Evolutionary conservation across 2,888 invertebrate species (phyloP), one percentile per base, ranked within the genome.

Genomic region (Notocelia uddmanniana): DNA sequence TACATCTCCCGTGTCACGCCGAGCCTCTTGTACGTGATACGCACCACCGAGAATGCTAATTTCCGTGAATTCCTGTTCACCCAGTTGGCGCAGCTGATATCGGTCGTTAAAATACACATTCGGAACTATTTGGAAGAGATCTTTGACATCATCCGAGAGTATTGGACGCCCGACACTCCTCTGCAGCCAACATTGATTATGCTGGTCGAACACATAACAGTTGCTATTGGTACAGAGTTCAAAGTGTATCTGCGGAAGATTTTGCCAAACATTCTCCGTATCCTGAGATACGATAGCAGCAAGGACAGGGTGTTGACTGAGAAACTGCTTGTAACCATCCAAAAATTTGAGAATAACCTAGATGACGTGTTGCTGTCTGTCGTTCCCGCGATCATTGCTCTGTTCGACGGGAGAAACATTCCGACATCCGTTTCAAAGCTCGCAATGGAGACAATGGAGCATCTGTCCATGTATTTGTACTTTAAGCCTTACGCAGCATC

Each of bases 51-150:
- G 77, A 91, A 90, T 68, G 83, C 80, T 60, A 97, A 96, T 83
- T 97, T 98, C 80, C 95, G 97, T 66, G 99, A 99, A 89, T 99
- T 98, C 86, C 94, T 99, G 18, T 97, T 99, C 79, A 98, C 98
- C 81, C 98, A 99, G 85, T 91, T 99, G 76, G 98, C 98, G 3
- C 96, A 97, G 76, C 94, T 99, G 37, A 98, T 99, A 79, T 97
- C 97, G 21, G 98, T 99, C 74, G 99, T 99, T 0, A 98, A 98
- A 88, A 98, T 98, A 83, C 99, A 99, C 87, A 98, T 99, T 74
- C 95, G 99, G 59, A 97, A 97, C 84, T 99, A 99, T 88, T 95
- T 99, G 85, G 97, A 98, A 78, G 98, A 98, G 78, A 99, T 99
- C 80, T 99, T 99, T 85, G 95, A 95, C 76, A 94, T 99, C 13